phyloP scores from a whole-genome alignment of 1,140 invertebrate species.

The Muscidifurax raptorellus region DNA sequence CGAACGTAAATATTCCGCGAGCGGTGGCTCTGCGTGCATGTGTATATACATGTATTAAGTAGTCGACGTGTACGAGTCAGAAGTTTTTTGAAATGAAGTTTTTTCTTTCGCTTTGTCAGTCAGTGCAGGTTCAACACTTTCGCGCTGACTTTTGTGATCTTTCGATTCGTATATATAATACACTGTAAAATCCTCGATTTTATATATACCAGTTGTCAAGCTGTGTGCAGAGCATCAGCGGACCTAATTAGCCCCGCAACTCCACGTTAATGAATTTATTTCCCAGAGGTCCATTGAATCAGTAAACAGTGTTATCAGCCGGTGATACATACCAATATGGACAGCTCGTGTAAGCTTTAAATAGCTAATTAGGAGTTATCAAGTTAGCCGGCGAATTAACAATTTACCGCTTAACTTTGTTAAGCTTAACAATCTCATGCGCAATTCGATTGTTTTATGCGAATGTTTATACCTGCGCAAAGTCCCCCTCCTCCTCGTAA shows the following conservation, averaged over 20 bases:
- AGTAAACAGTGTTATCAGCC: neutral
- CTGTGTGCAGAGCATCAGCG: too few relatives aligned
- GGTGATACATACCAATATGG: neutral
- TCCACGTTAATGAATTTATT: neutral
- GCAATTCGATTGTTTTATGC: too few relatives aligned
- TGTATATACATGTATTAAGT: too few relatives aligned
- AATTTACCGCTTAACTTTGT: too few relatives aligned
- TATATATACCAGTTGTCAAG: too few relatives aligned
- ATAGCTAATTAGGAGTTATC: neutral
- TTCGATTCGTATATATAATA: neutral
- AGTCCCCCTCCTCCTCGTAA: too few relatives aligned
- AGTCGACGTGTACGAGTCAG: neutral
- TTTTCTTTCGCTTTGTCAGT: neutral
- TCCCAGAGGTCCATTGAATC: neutral
- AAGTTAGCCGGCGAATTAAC: neutral
- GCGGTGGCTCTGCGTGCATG: too few relatives aligned
- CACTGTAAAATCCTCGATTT: too few relatives aligned
- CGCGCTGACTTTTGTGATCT: too few relatives aligned
- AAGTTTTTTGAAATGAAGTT: slow-evolving; percentile 18
- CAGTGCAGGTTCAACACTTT: too few relatives aligned
- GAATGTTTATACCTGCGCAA: too few relatives aligned
- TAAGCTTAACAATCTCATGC: too few relatives aligned
- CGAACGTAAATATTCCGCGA: slow-evolving; percentile 12
- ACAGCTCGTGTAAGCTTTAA: neutral
- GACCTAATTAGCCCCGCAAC: neutral